Conservation (phyloP, 1,140 invertebrate genomes). For the Scaptomyza montana region DNA sequence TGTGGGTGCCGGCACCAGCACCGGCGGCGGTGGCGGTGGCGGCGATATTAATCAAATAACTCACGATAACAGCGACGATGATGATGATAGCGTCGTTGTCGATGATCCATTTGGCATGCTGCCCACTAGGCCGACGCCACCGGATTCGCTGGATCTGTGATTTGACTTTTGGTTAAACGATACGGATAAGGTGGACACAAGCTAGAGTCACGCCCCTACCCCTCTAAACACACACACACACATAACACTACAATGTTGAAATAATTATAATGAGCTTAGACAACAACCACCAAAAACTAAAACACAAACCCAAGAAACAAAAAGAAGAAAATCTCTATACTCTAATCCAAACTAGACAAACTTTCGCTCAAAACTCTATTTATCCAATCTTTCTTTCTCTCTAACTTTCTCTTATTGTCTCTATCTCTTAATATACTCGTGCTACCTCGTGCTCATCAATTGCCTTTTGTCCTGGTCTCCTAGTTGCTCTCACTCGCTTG, state of each 20-base stretch:
- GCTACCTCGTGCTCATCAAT: slow-evolving; percentile 1
- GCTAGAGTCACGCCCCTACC: not conserved
- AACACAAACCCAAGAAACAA: not conserved
- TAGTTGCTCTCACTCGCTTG: not conserved
- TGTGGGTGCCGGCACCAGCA: slow-evolving; percentile 21
- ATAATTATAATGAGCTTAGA: slow-evolving; percentile 61
- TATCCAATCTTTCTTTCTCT: not conserved
- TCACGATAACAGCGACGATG: slow-evolving; percentile 63
- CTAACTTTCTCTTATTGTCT: not conserved
- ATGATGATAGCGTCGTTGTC: slow-evolving; percentile 68
- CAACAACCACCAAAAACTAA: slow-evolving; percentile 44
- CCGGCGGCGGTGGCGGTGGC: slow-evolving; percentile 12
- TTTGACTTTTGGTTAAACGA: slow-evolving; percentile 80
- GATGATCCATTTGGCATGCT: slow-evolving; percentile 83
- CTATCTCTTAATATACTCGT: slow-evolving; percentile 2
- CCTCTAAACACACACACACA: not conserved
- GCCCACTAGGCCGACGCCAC: slow-evolving; percentile 80
- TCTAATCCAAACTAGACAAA: not conserved
- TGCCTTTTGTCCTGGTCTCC: not conserved
- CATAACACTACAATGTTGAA: slow-evolving; percentile 53
- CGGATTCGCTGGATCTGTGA: slow-evolving; percentile 84
- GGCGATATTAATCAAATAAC: not conserved
- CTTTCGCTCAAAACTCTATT: not conserved
- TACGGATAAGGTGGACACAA: slow-evolving; percentile 1
- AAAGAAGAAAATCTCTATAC: no score